phyloP scores from a whole-genome alignment of 64 coral and sea anemone species.

The Montipora cactus region DNA sequence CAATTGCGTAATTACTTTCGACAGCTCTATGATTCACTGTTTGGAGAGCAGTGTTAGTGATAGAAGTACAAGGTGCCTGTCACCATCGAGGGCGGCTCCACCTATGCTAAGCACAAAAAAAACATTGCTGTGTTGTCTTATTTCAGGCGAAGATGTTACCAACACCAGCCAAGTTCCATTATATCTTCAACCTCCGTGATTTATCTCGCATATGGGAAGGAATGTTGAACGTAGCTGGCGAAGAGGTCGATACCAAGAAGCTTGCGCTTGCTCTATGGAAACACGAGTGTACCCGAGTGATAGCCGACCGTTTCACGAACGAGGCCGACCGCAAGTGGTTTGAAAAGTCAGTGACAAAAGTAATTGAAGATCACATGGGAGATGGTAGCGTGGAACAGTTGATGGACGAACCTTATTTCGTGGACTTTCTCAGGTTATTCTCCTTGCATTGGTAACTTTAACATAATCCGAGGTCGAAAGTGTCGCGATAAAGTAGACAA shows the following conservation, averaged over 20 bases:
- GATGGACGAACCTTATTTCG: slow-evolving; percentile 92
- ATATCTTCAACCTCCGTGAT: slow-evolving; percentile 95
- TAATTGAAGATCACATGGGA: slow-evolving; percentile 78
- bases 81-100: too few species aligned
- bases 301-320: slow-evolving; percentile 97
- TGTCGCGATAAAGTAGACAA: too few species aligned
- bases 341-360: slow-evolving; percentile 73
- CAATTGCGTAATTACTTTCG: too few species aligned
- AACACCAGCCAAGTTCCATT: slow-evolving; percentile 94
- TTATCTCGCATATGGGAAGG: slow-evolving; percentile 97
- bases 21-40: too few species aligned
- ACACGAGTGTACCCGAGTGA: slow-evolving; percentile 94
- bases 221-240: slow-evolving; percentile 87
- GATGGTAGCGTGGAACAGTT: slow-evolving; percentile 79
- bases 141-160: slow-evolving; percentile 88
- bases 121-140: background rate
- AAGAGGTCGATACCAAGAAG: slow-evolving; percentile 64
- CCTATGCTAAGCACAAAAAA: too few species aligned
- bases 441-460: background rate
- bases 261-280: slow-evolving; percentile 87
- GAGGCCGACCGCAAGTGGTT: slow-evolving; percentile 87
- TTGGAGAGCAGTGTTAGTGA: too few species aligned
- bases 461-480: too few species aligned
- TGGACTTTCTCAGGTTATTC: slow-evolving; percentile 89
- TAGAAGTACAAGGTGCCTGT: too few species aligned